Conservation (phyloP, 2,888 invertebrate species). For the Resseliella maxima region DNA sequence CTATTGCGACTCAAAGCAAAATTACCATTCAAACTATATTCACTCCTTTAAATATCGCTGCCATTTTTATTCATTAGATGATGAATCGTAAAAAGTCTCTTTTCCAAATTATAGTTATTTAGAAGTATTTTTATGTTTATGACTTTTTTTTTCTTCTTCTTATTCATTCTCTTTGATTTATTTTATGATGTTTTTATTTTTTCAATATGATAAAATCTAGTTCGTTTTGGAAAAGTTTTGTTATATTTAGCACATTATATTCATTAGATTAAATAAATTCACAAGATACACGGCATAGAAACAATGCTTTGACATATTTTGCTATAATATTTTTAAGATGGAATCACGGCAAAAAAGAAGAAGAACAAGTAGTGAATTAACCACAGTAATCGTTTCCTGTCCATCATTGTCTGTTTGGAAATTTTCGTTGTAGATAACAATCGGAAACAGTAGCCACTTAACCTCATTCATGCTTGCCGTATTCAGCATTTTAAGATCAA, state of each 20-base stretch:
- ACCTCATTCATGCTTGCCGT: not conserved
- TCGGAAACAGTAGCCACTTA: conserved; percentile 47
- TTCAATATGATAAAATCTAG: not conserved
- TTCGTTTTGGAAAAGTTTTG: not conserved
- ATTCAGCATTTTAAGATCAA: not conserved
- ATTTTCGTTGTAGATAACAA: not conserved
- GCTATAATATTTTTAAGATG: too few species aligned
- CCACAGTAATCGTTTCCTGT: conserved; percentile 41
- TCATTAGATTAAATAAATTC: not conserved
- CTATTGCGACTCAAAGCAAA: not conserved
- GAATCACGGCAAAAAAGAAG: not conserved
- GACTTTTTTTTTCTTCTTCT: not conserved
- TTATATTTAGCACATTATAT: not conserved
- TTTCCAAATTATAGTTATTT: not conserved
- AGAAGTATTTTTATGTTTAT: not conserved
- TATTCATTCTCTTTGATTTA: not conserved
- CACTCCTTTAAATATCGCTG: too few species aligned
- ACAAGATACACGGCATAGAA: too few species aligned
- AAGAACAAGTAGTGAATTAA: not conserved
- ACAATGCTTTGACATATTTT: too few species aligned
- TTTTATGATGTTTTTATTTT: not conserved
- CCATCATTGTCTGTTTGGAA: conserved; percentile 25
- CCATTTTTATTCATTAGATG: too few species aligned
- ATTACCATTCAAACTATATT: too few species aligned
- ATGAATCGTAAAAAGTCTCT: not conserved